Base-by-base conservation (phyloP, 1,140 invertebrate genomes). In the Zaprionus lachaisei region DNA sequence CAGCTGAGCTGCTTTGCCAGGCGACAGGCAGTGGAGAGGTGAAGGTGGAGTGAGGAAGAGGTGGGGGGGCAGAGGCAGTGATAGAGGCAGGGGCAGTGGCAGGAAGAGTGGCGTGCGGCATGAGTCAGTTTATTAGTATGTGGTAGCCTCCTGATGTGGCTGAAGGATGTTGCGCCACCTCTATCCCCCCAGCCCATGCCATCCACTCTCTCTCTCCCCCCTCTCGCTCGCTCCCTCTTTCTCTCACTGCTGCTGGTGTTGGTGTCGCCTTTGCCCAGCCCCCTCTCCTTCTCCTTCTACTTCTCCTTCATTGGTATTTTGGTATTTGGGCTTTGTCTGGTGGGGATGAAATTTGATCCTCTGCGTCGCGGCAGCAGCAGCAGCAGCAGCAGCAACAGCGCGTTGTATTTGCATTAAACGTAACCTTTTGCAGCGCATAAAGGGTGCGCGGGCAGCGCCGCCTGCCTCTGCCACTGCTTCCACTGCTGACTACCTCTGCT, bases 331-430 rank as follows among this genome's bases (percentile, higher is more conserved):
- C 85, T 85, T 90, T 90, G 86, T 89, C 87, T 92, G 91, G 72
- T 81, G 83, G 69, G 91, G 91, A 92, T 92, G 91, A 92, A 92
- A 92, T 92, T 92, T 92, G 91, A 92, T 92, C 91, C 81, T 72
- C 72, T 78, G 67, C 55, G 74, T 68, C 75, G 72, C 71, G 57
- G 56, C 74, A 37, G 41, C 62, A 12, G 28, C 62, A 12, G 28
- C 62, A 55, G 17, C 58, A 26, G 69, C 31, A 20, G 20, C 56
- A 26, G 15, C 64, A 54, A 11, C 26, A 20, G n/a, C 67, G 78
- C 78, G 84, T 47, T 47, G 41, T 84, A 90, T 85, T 90, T 90
- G 85, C 85, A 90, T 91, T 90, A 90, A 90, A 86, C 85, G 85
- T 80, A 90, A 85, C 85, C 85, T 90, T 78, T 78, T 69, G 65